phyloP scores from a whole-genome alignment of 1,140 invertebrate genomes.

The Drosophila parvula region DNA sequence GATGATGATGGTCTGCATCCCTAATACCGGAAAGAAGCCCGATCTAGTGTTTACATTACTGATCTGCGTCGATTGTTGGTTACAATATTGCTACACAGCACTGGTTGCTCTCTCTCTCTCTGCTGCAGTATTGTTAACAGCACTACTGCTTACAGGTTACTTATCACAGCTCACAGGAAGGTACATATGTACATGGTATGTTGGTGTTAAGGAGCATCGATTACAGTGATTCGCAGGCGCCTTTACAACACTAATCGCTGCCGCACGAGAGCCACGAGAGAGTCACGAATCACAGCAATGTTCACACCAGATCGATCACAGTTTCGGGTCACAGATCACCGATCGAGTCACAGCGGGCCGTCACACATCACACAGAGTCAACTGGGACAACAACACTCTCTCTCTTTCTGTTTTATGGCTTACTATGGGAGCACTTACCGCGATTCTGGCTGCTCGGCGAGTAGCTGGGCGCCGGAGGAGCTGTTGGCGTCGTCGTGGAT shows the following conservation, averaged over 20 bases:
- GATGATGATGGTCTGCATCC: background rate
- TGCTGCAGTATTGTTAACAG: background rate
- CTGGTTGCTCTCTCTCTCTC: background rate
- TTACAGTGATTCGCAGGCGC: background rate
- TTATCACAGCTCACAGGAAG: background rate
- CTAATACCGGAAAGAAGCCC: background rate
- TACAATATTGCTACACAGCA: background rate
- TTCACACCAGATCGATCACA: background rate
- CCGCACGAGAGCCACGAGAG: background rate
- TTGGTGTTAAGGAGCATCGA: background rate
- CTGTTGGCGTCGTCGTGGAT: conserved; percentile 41
- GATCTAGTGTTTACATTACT: conserved; percentile 2
- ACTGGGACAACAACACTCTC: conserved; percentile 19
- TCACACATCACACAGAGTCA: conserved; percentile 22
- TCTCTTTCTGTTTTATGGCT: conserved; percentile 19
- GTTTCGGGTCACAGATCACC: background rate
- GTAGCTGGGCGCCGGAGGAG: conserved; percentile 85
- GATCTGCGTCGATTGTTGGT: no score
- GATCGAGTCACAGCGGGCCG: conserved; percentile 7
- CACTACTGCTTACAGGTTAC: background rate
- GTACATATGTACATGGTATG: no score
- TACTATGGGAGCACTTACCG: conserved; percentile 86
- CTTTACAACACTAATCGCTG: conserved; percentile 1
- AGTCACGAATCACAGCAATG: background rate
- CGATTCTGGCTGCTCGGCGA: conserved; percentile 90